Evolutionary conservation across 2,113 vertebrate species (phyloP).

Genomic region (Motacilla alba): DNA sequence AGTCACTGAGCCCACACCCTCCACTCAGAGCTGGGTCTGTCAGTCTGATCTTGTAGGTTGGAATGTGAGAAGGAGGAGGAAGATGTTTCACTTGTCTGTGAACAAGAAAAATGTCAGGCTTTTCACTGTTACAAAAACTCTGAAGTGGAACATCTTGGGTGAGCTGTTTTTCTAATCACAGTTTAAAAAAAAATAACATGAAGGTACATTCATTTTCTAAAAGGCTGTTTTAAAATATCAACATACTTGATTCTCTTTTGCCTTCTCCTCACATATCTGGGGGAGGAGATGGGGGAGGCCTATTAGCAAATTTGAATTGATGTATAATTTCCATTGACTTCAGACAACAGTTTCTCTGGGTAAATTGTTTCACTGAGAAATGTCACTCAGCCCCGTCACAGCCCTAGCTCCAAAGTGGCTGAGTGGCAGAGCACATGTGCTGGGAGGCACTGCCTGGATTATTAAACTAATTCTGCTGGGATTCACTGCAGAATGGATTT

Average conservation of each 20-base stretch:
- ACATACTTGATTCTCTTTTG: not conserved
- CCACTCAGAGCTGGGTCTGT: not conserved
- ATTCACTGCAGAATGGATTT: not conserved
- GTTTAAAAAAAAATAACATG: not conserved
- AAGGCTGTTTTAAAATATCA: slow-evolving; percentile 41
- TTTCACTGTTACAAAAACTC: slow-evolving; percentile 8
- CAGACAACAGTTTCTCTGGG: slow-evolving; percentile 35
- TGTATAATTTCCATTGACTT: slow-evolving; percentile 37
- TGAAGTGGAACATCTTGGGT: not conserved
- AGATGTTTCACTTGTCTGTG: not conserved
- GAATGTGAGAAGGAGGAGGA: not conserved
- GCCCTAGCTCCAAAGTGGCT: not conserved
- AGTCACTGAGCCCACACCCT: not conserved
- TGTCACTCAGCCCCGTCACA: slow-evolving; percentile 30
- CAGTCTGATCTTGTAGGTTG: not conserved
- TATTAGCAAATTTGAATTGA: slow-evolving; percentile 49
- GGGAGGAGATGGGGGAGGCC: slow-evolving; percentile 22
- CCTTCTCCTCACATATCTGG: not conserved
- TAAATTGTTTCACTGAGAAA: slow-evolving; percentile 54
- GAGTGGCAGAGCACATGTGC: not conserved
- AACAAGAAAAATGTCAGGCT: slow-evolving; percentile 24
- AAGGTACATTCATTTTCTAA: slow-evolving; percentile 19
- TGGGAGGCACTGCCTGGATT: not conserved
- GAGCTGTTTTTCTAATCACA: slow-evolving; percentile 32
- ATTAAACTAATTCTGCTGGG: not conserved